Evolutionary conservation across 2,113 vertebrate genomes (phyloP).

Genomic region (Pimephales promelas): DNA sequence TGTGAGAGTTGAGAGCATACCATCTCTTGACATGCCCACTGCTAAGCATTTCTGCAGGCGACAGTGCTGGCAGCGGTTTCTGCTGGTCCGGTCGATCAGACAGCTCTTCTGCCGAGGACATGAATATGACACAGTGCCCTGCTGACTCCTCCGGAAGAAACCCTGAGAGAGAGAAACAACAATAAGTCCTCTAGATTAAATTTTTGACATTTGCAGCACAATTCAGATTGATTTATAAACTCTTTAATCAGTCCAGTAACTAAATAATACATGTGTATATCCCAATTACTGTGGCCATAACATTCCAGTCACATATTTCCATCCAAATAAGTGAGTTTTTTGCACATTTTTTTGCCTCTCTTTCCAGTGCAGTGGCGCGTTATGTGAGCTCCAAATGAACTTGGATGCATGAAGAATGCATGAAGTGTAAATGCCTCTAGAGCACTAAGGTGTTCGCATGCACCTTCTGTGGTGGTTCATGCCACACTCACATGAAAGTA

Average conservation of each 20-base stretch:
- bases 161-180: slow-evolving; percentile 72
- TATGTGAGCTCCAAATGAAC: slow-evolving; percentile 24
- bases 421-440: slow-evolving; percentile 20
- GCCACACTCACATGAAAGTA: background rate
- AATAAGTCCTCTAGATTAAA: background rate
- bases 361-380: slow-evolving; percentile 13
- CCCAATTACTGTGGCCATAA: background rate
- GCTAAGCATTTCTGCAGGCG: slow-evolving; percentile 92
- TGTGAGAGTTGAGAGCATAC: slow-evolving; percentile 17
- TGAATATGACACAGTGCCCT: slow-evolving; percentile 90
- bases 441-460: background rate
- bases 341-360: background rate
- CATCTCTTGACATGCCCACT: slow-evolving; percentile 68
- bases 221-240: background rate
- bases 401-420: slow-evolving; percentile 19
- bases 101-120: slow-evolving; percentile 95
- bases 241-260: background rate
- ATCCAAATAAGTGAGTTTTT: background rate
- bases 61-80: slow-evolving; percentile 94
- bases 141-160: slow-evolving; percentile 93
- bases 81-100: slow-evolving; percentile 89
- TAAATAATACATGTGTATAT: background rate
- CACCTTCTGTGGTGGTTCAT: background rate
- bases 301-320: background rate
- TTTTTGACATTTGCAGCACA: background rate